Percentiles rank a stretch among this genome's conserved stretches.
phyloP scores from a whole-genome alignment of 1,140 invertebrate species.

The Ips nitidus region DNA sequence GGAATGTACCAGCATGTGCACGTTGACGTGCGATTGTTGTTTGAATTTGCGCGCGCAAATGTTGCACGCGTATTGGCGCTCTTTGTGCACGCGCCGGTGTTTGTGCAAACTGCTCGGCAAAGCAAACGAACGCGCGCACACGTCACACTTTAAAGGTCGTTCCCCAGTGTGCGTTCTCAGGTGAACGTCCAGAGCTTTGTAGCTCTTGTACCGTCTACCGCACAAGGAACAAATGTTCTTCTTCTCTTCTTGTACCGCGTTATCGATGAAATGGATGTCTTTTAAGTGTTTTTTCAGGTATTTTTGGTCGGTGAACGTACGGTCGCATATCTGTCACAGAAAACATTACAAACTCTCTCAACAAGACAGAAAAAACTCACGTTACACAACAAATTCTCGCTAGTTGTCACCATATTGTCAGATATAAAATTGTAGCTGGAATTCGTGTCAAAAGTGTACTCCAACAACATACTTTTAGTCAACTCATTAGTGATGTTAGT shows the following conservation, averaged over 20 bases:
- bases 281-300: conserved; percentile 47
- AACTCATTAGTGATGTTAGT: conserved; percentile 40
- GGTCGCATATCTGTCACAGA: conserved; percentile 42
- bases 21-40: conserved; percentile 65
- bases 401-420: conserved; percentile 27
- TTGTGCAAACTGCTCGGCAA: conserved; percentile 56
- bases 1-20: conserved; percentile 63
- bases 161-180: conserved; percentile 58
- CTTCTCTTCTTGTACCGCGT: conserved; percentile 52
- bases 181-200: conserved; percentile 44
- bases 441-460: conserved; percentile 40
- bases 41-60: conserved; percentile 74
- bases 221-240: conserved; percentile 61
- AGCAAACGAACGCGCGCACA: conserved; percentile 75
- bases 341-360: conserved; percentile 1
- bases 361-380: conserved; percentile 31
- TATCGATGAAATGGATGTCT: conserved; percentile 43
- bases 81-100: conserved; percentile 74
- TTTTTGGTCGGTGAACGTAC: conserved; percentile 40
- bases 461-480: conserved; percentile 41
- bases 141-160: conserved; percentile 70
- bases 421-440: conserved; percentile 33
- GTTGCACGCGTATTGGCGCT: conserved; percentile 73
- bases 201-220: conserved; percentile 48
- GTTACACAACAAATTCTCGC: conserved; percentile 38